These are phyloP conservation scores for Drosophila nigritarsus DNA, from an alignment of 2,888 invertebrate genomes.

Conservation along the genomic window DNA sequence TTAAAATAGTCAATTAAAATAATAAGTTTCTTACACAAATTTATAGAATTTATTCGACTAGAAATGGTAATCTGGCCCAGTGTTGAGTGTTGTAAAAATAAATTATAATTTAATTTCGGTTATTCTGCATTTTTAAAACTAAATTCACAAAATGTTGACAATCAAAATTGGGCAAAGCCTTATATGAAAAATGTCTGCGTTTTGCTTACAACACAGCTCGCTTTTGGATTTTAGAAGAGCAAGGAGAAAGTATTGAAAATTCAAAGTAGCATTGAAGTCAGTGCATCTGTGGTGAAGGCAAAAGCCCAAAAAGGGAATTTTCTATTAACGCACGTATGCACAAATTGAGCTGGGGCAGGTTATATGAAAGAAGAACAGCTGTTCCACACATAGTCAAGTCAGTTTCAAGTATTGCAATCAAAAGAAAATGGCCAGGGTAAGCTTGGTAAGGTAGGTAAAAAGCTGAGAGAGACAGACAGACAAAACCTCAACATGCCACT, in stretches of 20 bases:
- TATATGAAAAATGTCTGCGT: neutral
- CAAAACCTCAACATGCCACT: constrained; percentile 79
- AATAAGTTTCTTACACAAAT: neutral
- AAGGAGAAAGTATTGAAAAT: constrained; percentile 13
- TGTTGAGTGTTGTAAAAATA: too few species aligned
- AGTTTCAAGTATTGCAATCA: constrained; percentile 59
- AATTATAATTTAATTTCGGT: neutral
- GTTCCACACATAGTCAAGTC: constrained; percentile 39
- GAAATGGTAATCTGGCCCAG: neutral
- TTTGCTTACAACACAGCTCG: neutral
- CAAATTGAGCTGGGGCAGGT: constrained; percentile 12
- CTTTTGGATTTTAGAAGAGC: constrained; percentile 14
- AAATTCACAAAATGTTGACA: neutral
- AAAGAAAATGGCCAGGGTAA: constrained; percentile 41
- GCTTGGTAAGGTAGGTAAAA: constrained; percentile 27
- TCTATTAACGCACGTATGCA: constrained; percentile 52
- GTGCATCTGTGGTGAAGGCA: constrained; percentile 5
- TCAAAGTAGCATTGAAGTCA: neutral
- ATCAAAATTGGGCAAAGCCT: neutral
- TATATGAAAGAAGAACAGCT: constrained; percentile 31
- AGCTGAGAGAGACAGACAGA: constrained; percentile 67
- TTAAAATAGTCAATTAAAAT: neutral
- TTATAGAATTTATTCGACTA: neutral
- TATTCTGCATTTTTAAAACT: neutral
- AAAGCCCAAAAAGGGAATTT: constrained; percentile 46